These are phyloP conservation scores for Euplexia lucipara DNA, from an alignment of 2,888 invertebrate genomes.

Conservation along the genomic window DNA sequence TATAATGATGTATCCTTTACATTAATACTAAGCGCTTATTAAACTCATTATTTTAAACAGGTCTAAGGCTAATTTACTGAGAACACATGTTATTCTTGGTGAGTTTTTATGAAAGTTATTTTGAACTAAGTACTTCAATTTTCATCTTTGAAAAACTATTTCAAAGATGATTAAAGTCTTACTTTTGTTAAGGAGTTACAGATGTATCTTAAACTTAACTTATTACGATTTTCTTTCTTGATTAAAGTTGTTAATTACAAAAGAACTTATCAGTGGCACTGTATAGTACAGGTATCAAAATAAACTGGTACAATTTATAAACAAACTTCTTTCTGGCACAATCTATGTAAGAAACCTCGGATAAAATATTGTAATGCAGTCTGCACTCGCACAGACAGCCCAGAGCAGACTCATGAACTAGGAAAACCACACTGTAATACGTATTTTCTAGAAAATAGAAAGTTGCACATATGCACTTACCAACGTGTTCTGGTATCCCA, in stretches of 20 bases:
- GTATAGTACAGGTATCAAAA: constrained; percentile 45
- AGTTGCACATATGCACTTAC: constrained; percentile 87
- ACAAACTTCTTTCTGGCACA: constrained; percentile 39
- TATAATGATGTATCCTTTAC: neutral
- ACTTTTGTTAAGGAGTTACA: neutral
- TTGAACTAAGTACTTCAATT: too few relatives aligned
- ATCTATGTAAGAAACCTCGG: constrained; percentile 43
- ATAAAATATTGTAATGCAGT: constrained; percentile 29
- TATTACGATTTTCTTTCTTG: neutral
- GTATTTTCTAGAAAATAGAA: constrained; percentile 81
- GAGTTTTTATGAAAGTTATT: neutral
- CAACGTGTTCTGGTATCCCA: constrained; percentile 94
- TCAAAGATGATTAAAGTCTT: neutral
- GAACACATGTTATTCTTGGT: neutral
- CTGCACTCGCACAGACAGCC: constrained; percentile 23
- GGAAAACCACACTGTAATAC: constrained; percentile 52
- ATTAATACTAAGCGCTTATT: too few relatives aligned
- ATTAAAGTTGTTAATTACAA: constrained; percentile 8
- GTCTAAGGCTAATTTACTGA: neutral
- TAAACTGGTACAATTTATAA: constrained; percentile 48
- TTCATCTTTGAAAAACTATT: neutral
- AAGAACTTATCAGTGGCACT: neutral
- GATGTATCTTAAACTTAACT: neutral
- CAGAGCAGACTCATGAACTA: constrained; percentile 48
- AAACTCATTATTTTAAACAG: neutral